Conservation (phyloP, 2,113 vertebrate genomes). For the Neomonachus schauinslandi region DNA sequence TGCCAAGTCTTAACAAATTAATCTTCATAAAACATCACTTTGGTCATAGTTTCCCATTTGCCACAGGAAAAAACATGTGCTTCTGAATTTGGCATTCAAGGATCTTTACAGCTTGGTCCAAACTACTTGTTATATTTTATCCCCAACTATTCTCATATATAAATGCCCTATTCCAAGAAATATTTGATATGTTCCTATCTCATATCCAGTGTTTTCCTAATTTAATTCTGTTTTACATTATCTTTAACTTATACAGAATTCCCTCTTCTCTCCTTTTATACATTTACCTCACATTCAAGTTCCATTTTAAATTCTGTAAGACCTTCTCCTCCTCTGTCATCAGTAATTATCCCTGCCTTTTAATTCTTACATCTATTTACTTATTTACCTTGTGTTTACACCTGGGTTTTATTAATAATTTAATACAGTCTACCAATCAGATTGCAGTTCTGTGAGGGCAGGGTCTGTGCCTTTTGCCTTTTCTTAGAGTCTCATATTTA, state of each 20-base stretch:
- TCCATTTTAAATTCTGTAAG: neutral
- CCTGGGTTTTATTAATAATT: conserved; percentile 4
- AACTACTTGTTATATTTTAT: neutral
- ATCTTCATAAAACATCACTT: neutral
- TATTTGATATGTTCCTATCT: neutral
- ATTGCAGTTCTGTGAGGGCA: neutral
- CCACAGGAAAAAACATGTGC: neutral
- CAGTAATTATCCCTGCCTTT: neutral
- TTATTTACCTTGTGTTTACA: neutral
- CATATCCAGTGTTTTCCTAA: neutral
- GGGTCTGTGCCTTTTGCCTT: neutral
- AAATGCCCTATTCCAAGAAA: neutral
- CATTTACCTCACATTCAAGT: neutral
- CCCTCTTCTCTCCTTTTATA: neutral
- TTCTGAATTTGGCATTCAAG: neutral
- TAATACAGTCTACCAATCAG: neutral
- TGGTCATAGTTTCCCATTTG: neutral
- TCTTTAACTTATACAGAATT: neutral
- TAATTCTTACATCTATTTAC: neutral
- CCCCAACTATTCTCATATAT: neutral
- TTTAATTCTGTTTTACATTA: neutral
- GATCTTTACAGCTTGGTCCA: neutral
- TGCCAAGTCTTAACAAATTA: neutral
- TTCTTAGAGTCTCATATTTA: neutral
- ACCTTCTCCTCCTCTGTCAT: neutral